Evolutionary conservation across 2,797 vertebrate genomes (phyloP), one percentile per base, ranked within the genome.

Genomic region (Phrynocephalus guinanensis): DNA sequence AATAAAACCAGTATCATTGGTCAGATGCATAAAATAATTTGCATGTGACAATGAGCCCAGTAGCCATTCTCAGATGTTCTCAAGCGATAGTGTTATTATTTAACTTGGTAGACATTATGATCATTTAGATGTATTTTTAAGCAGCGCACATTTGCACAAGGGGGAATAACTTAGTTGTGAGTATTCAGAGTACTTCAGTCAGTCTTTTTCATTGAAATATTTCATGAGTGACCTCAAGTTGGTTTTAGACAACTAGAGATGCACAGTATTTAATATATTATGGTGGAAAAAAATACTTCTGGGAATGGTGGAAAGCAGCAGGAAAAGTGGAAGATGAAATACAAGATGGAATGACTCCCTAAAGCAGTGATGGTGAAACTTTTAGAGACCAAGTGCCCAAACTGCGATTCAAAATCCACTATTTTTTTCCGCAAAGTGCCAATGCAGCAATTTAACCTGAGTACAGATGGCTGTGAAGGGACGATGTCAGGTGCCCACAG

Each of bases 51-150:
- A 82, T 72, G 68, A 87, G 30, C 79, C 86, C 86, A 28, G 88
- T 87, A 60, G 71, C 76, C 78, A 77, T 84, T 26, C 66, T 75
- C 78, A 90, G 84, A 89, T 94, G 71, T 94, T 96, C 92, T 79
- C 84, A 90, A 52, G 82, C 93, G 91, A 95, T 88, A 91, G 88
- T 84, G 28, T 78, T 91, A 81, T 88, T 94, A 90, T 91, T 94
- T 81, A 70, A 75, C 78, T 86, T 82, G 73, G 76, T 92, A 90
- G 30, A 77, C 38, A 71, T 72, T 87, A 75, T 75, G 90, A 88
- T 82, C 60, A 92, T 92, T 94, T 86, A 10, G 82, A 83, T 92
- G 95, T 92, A 88, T 89, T 95, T 95, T 92, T 91, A 93, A 90
- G 91, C 94, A 90, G 88, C 82, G 88, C 85, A 48, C 0, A 0